A percentile compares a stretch with the other conserved stretches of the same genome.
These are phyloP conservation scores for Sterrhoptilus dennistouni DNA, from an alignment of 2,113 vertebrate species.

Conservation along the genomic window DNA sequence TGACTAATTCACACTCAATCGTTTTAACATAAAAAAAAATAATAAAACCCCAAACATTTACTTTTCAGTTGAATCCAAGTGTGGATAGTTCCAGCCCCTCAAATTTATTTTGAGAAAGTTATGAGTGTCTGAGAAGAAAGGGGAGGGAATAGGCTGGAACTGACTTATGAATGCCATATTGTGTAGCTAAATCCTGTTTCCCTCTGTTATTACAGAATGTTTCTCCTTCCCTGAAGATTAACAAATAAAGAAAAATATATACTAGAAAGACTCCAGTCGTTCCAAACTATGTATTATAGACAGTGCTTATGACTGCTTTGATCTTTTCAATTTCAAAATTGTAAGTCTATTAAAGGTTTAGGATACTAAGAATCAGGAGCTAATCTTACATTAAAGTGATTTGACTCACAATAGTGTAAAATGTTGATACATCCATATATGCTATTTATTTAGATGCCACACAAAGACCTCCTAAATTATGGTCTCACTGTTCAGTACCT, in stretches of 20 bases:
- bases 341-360: conserved; percentile 70
- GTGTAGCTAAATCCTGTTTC: conserved; percentile 37
- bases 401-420: conserved; percentile 30
- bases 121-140: conserved; percentile 34
- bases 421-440: conserved; percentile 11
- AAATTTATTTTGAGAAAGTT: conserved; percentile 35
- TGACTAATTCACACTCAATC: conserved; percentile 32
- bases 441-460: conserved; percentile 38
- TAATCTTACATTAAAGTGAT: conserved; percentile 64
- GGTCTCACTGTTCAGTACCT: not conserved
- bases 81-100: conserved; percentile 14
- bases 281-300: conserved; percentile 39
- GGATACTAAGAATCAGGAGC: conserved; percentile 44
- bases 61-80: conserved; percentile 32
- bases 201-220: conserved; percentile 26
- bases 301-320: conserved; percentile 52
- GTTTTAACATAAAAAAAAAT: not conserved
- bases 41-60: not conserved
- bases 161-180: not conserved
- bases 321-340: conserved; percentile 62
- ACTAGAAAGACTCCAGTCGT: conserved; percentile 30
- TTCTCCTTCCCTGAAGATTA: conserved; percentile 45
- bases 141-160: conserved; percentile 44
- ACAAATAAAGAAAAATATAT: conserved; percentile 49
- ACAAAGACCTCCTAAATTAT: not conserved